A percentile compares a stretch with the other conserved stretches of the same genome.
phyloP scores from a whole-genome alignment of 2,888 invertebrate genomes.

The Zaprionus lineosus region DNA sequence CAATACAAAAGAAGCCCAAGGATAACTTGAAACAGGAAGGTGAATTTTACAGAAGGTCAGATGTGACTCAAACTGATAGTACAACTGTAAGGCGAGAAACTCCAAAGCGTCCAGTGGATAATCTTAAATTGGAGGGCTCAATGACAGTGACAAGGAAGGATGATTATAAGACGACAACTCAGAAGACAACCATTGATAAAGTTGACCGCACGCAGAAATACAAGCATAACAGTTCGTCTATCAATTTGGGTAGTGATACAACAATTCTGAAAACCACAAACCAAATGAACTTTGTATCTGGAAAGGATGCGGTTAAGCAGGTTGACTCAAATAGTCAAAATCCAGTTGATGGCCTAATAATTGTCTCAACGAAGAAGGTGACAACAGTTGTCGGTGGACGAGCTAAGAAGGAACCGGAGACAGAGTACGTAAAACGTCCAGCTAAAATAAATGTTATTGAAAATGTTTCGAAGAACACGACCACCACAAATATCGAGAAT shows the following conservation, averaged over 20 bases:
- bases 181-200: constrained; percentile 50
- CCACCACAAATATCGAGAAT: constrained; percentile 79
- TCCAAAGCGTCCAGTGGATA: constrained; percentile 86
- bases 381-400: constrained; percentile 82
- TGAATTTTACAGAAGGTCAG: constrained; percentile 82
- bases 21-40: constrained; percentile 83
- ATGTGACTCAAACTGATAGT: constrained; percentile 83
- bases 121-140: constrained; percentile 85
- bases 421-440: constrained; percentile 79
- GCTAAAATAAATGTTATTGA: constrained; percentile 81
- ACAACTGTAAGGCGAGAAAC: constrained; percentile 83
- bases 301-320: constrained; percentile 83
- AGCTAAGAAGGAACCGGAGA: constrained; percentile 79
- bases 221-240: constrained; percentile 85
- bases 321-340: constrained; percentile 80
- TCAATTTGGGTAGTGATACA: constrained; percentile 85
- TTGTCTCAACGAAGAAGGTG: constrained; percentile 84
- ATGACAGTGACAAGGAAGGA: constrained; percentile 70
- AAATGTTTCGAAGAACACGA: constrained; percentile 79
- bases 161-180: constrained; percentile 54
- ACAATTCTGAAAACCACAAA: constrained; percentile 85
- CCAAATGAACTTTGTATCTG: constrained; percentile 84
- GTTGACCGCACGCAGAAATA: constrained; percentile 65
- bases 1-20: constrained; percentile 83
- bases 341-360: constrained; percentile 84